Evolutionary conservation across 2,888 invertebrate genomes (phyloP).

Genomic region (Chaetogeoica ovagalla): DNA sequence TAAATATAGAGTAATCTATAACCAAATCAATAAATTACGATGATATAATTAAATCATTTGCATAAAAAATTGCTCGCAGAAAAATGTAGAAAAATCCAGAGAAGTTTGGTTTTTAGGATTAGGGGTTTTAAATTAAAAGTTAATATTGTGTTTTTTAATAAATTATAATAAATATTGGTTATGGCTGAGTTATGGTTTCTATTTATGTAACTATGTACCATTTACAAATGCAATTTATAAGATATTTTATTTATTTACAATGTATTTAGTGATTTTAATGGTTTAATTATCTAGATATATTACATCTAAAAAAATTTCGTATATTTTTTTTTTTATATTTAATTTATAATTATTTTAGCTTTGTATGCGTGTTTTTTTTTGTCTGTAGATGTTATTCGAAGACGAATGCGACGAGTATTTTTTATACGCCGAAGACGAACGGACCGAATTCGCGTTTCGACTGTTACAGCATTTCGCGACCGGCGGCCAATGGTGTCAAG

Average conservation of each 20-base stretch:
- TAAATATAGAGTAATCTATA: constrained; percentile 17
- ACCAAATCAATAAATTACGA: constrained; percentile 10
- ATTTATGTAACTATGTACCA: no score
- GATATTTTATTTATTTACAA: neutral
- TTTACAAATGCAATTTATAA: neutral
- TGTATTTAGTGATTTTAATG: neutral
- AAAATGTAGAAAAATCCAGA: no score
- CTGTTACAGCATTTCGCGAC: constrained; percentile 64
- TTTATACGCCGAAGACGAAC: constrained; percentile 61
- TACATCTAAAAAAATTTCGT: no score
- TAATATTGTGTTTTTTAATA: neutral
- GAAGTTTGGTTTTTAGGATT: neutral
- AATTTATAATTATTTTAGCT: no score
- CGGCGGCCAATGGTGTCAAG: constrained; percentile 66
- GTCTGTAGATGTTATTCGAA: constrained; percentile 60
- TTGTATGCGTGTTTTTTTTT: neutral
- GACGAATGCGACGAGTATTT: constrained; percentile 62
- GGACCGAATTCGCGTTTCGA: constrained; percentile 64
- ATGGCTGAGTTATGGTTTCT: no score
- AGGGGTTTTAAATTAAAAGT: neutral
- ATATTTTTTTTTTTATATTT: no score
- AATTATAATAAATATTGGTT: no score
- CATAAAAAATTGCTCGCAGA: no score
- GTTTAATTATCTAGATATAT: neutral
- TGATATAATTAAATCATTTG: no score